Percentiles rank a stretch among this genome's conserved stretches.
Evolutionary conservation across 2,888 invertebrate genomes (phyloP).

Genomic region (Thereva nobilitata): DNA sequence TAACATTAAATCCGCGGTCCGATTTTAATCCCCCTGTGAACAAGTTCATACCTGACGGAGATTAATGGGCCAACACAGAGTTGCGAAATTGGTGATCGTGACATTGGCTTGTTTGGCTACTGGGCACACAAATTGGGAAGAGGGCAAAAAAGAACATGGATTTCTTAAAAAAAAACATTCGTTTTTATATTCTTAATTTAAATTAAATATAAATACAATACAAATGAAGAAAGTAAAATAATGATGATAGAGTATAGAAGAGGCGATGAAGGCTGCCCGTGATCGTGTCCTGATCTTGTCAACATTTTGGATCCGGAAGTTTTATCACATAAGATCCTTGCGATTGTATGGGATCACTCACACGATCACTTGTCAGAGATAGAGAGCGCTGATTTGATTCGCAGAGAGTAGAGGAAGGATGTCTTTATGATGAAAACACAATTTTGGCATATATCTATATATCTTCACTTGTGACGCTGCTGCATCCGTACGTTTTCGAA

Average conservation of each 20-base stretch:
- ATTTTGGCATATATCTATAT: slow-evolving; percentile 19
- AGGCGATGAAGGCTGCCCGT: not conserved
- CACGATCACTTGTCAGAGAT: slow-evolving; percentile 9
- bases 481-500: slow-evolving; percentile 13
- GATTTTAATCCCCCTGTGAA: too few species aligned
- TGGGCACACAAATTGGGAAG: not conserved
- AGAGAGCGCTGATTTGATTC: slow-evolving; percentile 2
- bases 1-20: too few species aligned
- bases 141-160: not conserved
- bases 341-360: slow-evolving; percentile 19
- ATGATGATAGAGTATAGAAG: slow-evolving; percentile 5
- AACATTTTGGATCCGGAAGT: slow-evolving; percentile 9
- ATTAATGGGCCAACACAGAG: too few species aligned
- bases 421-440: slow-evolving; percentile 4
- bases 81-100: not conserved
- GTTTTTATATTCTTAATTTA: slow-evolving; percentile 30
- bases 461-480: slow-evolving; percentile 16
- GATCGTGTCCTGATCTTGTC: slow-evolving; percentile 27
- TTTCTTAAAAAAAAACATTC: slow-evolving; percentile 15
- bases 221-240: slow-evolving; percentile 17
- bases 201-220: slow-evolving; percentile 34
- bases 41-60: too few species aligned
- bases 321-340: slow-evolving; percentile 31
- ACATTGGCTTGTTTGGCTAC: not conserved
- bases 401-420: not conserved